Base-by-base conservation (phyloP, 2,113 vertebrate genomes). In the Ammodytes marinus region DNA sequence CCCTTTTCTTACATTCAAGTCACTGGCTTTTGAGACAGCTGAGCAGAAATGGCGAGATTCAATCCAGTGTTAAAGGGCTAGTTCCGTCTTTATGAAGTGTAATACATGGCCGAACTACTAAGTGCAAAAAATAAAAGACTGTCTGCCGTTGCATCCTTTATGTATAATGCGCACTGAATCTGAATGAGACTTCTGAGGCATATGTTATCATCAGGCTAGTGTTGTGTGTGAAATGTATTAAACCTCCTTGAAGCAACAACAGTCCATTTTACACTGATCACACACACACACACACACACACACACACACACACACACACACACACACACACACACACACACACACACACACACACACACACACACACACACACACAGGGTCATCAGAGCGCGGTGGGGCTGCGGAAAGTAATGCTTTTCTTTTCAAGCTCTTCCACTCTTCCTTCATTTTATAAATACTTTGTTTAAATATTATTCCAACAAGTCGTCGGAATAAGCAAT, bases 391-490 rank as follows among this genome's bases (percentile, higher is more conserved):
- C 57, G 37, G 64, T 4, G 3, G 15, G 5, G 46, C n/a, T 11
- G 49, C 77, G 68, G 42, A 71, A 82, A 80, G 69, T 74, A 45
- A 78, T 78, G 54, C 65, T 80, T 74, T 70, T 74, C 46, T 66
- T 42, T 42, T 8, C n/a, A 47, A 69, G 52, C 69, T 68, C 37
- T 27, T 27, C 43, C 43, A 35, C 42, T 81, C 59, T 55, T 82
- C 64, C 76, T 86, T 63, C 70, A 79, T 85, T 83, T 75, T 87
- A 92, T 81, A 92, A 92, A 93, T 91, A 86, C 84, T 85, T 83
- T 87, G 53, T 72, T 91, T 88, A 88, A 93, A 92, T 89, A 91
- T 93, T 92, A 77, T 90, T 90, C 67, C 69, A 71, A 71, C 47
- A 8, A 74, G 64, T 59, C 70, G 79, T 69, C 86, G 77, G 66